Evolutionary conservation across 2,113 vertebrate genomes (phyloP).

Genomic region (Melozone crissalis): DNA sequence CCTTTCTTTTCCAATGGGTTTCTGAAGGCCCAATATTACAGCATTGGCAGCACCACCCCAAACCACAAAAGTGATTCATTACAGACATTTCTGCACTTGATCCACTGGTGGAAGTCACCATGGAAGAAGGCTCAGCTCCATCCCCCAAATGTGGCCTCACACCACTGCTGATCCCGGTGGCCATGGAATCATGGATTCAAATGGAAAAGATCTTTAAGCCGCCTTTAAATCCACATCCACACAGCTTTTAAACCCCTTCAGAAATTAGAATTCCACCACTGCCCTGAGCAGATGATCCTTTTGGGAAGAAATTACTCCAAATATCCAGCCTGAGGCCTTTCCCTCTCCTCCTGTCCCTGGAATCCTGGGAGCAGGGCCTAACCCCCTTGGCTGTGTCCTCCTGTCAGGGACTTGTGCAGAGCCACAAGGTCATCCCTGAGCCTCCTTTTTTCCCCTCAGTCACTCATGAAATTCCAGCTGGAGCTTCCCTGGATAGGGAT

Average conservation of each 20-base stretch:
- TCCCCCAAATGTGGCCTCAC: not conserved
- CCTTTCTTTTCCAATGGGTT: not conserved
- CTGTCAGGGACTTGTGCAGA: not conserved
- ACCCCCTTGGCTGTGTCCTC: accelerated
- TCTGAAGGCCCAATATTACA: not conserved
- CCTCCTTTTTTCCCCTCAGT: not conserved
- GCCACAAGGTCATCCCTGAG: too few relatives aligned
- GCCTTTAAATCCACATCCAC: not conserved
- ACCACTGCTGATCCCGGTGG: not conserved
- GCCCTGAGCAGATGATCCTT: not conserved
- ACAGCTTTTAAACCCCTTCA: not conserved
- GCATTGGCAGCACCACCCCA: not conserved
- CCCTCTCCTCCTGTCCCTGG: not conserved
- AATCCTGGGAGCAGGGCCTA: accelerated
- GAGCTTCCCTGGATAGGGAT: not conserved
- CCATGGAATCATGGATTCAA: accelerated
- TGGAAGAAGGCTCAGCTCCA: not conserved
- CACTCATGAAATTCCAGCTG: not conserved
- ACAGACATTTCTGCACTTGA: not conserved
- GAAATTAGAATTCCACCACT: too few relatives aligned
- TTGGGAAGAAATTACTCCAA: not conserved
- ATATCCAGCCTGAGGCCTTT: accelerated
- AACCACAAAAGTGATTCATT: not conserved
- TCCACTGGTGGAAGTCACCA: accelerated
- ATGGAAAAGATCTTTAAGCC: not conserved